Evolutionary conservation across 2,797 vertebrate genomes (phyloP).

Genomic region (Tamandua tetradactyla): DNA sequence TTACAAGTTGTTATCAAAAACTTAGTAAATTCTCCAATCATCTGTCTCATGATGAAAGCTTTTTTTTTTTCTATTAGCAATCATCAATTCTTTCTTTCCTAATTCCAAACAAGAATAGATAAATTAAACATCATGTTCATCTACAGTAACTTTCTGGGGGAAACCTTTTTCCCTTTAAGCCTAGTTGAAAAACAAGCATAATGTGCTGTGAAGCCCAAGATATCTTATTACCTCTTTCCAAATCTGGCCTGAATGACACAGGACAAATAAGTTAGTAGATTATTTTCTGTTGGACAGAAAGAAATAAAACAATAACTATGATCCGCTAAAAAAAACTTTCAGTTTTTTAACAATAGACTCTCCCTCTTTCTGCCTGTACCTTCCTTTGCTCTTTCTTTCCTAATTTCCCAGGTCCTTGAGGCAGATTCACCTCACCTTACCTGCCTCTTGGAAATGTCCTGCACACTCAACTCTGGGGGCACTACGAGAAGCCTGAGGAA

Average conservation of each 20-base stretch:
- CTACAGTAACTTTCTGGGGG: fast-evolving
- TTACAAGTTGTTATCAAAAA: background rate
- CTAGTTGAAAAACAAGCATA: background rate
- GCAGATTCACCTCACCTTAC: background rate
- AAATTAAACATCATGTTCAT: background rate
- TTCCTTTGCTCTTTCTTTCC: too few relatives aligned
- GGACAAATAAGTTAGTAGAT: background rate
- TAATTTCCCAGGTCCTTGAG: fast-evolving
- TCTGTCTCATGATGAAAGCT: background rate
- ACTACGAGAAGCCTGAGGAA: background rate
- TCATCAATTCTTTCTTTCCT: background rate
- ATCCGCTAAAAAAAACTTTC: background rate
- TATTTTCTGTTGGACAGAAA: background rate
- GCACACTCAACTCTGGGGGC: fast-evolving
- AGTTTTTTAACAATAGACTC: background rate
- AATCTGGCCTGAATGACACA: background rate
- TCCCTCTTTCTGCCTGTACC: background rate
- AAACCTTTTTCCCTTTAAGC: background rate
- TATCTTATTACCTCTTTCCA: background rate
- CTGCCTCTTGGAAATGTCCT: too few relatives aligned
- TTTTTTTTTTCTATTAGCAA: too few relatives aligned
- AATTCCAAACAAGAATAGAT: background rate
- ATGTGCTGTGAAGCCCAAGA: background rate
- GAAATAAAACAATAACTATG: fast-evolving
- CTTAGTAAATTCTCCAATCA: background rate